Evolutionary conservation across 2,888 invertebrate species (phyloP).

Genomic region (Portevinia maculata): DNA sequence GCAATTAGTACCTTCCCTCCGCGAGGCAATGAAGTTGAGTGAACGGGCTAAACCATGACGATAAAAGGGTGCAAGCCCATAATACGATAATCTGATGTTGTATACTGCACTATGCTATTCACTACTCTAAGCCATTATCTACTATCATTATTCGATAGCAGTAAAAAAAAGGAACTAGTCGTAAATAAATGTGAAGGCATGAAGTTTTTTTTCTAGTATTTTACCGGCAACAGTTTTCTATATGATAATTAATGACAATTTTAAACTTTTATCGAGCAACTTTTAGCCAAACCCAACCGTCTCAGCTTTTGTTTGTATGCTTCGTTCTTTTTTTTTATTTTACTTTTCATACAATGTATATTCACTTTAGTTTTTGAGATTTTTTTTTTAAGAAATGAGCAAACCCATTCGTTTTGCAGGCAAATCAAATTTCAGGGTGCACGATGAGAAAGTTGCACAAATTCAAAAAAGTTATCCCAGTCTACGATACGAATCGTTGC

Average conservation of each 20-base stretch:
- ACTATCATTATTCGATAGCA: too few species aligned
- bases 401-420: neutral
- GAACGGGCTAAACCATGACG: too few species aligned
- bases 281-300: neutral
- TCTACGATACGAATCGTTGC: conserved; percentile 34
- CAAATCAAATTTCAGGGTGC: neutral
- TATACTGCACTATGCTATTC: too few species aligned
- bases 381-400: conserved; percentile 3
- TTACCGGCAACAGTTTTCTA: neutral
- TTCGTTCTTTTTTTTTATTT: neutral
- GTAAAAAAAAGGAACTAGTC: too few species aligned
- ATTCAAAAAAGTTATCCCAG: conserved; percentile 65
- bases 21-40: too few species aligned
- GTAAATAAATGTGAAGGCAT: too few species aligned
- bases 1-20: too few species aligned
- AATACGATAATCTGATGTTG: too few species aligned
- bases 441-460: conserved; percentile 40
- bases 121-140: too few species aligned
- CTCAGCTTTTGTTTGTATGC: neutral
- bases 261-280: neutral
- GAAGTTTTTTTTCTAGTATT: too few species aligned
- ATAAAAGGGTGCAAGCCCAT: too few species aligned
- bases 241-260: neutral
- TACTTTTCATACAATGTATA: neutral
- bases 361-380: neutral